Conservation (phyloP, 2,113 vertebrate genomes). For the Erythrolamprus reginae region DNA sequence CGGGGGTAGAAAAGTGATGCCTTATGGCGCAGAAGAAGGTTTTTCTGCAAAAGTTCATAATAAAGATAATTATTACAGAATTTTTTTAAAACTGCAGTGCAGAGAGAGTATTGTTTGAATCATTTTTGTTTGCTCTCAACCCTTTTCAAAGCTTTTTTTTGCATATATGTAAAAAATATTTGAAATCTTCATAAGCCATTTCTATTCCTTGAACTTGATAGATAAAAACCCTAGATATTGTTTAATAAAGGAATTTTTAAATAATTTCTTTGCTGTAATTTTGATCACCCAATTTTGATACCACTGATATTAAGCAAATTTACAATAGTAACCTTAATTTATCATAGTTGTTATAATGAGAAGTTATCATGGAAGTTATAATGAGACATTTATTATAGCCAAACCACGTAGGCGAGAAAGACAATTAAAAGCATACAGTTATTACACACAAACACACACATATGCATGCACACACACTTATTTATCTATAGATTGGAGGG, state of each 20-base stretch:
- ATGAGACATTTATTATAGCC: conserved; percentile 20
- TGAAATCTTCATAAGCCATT: background rate
- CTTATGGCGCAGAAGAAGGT: background rate
- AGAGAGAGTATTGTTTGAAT: background rate
- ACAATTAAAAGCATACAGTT: conserved; percentile 5
- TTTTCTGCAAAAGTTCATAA: conserved; percentile 7
- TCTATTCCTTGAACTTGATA: conserved; percentile 22
- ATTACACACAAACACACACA: background rate
- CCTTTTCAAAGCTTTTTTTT: conserved; percentile 38
- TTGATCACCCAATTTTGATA: conserved; percentile 38
- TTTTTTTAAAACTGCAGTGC: background rate
- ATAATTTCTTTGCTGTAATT: conserved; percentile 30
- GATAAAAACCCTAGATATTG: no score
- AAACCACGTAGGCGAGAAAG: conserved; percentile 15
- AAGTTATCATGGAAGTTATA: no score
- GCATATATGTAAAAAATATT: conserved; percentile 10
- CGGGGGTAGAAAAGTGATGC: background rate
- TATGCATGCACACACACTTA: background rate
- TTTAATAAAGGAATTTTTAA: conserved; percentile 35
- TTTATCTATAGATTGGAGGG: background rate
- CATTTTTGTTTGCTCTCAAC: conserved; percentile 36
- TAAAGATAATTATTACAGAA: background rate
- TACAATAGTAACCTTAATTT: conserved; percentile 43
- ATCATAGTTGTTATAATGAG: no score
- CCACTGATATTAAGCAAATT: conserved; percentile 37